A percentile compares a stretch with the other conserved stretches of the same genome.
Conservation (phyloP, 1,140 invertebrate genomes). For the Sycophaga agraensis region DNA sequence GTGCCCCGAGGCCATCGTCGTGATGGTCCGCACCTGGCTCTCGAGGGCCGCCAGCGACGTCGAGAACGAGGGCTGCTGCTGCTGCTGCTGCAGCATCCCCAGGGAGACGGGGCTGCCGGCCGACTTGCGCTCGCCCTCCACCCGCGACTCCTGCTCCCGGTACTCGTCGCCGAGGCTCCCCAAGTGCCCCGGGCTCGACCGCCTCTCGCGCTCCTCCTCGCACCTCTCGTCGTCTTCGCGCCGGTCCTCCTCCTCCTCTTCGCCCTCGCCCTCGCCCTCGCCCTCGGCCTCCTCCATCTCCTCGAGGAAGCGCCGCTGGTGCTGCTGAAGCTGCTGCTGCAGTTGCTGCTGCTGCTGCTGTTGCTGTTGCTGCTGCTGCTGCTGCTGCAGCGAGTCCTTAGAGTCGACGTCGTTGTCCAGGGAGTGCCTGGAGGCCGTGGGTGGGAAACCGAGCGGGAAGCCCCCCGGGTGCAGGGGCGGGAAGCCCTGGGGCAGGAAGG, state of each 20-base stretch:
- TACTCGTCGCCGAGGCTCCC: slow-evolving; percentile 50
- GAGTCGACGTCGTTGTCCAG: slow-evolving; percentile 45
- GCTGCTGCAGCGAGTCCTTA: slow-evolving; percentile 40
- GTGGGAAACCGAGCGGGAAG: slow-evolving; percentile 63
- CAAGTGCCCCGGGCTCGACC: slow-evolving; percentile 32
- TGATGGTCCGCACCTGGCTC: slow-evolving; percentile 72
- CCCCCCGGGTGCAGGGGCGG: slow-evolving; percentile 60
- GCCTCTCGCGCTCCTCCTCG: slow-evolving; percentile 38
- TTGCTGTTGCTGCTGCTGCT: slow-evolving; percentile 36
- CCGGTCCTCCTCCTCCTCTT: slow-evolving; percentile 50
- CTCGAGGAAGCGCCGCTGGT: slow-evolving; percentile 47
- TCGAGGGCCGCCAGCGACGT: slow-evolving; percentile 75
- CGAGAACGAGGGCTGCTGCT: slow-evolving; percentile 61
- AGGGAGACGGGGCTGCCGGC: slow-evolving; percentile 65
- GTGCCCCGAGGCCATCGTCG: slow-evolving; percentile 56
- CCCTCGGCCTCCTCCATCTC: slow-evolving; percentile 49
- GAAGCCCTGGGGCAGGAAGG: slow-evolving; percentile 64
- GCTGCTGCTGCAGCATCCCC: no score
- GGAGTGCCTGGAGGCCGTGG: slow-evolving; percentile 61
- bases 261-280: slow-evolving; percentile 51
- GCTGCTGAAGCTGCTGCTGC: slow-evolving; percentile 40
- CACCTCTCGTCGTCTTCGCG: slow-evolving; percentile 52
- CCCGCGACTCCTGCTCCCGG: slow-evolving; percentile 64
- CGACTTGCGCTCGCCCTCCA: slow-evolving; percentile 65
- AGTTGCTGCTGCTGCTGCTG: slow-evolving; percentile 43